Base-by-base conservation (phyloP, 2,888 invertebrate species). In the Erebia aethiops region DNA sequence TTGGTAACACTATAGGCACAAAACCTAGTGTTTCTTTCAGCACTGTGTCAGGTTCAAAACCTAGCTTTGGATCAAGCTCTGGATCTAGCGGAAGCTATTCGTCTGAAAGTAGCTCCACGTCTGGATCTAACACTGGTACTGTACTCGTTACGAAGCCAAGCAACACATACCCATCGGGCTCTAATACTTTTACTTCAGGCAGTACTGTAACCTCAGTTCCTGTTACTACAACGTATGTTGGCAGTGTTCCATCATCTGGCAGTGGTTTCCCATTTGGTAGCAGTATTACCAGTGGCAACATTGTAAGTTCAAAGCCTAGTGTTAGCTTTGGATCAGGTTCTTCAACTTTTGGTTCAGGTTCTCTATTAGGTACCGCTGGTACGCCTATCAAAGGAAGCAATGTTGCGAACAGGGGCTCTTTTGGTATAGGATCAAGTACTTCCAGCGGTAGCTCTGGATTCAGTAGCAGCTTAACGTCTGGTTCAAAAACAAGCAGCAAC, bases 1-100 rank as follows among this genome's bases (percentile, higher is more conserved):
- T 18, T 26, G 56, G 13, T 11, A 67, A 67, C n/a, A 67, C 41
- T n/a, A 13, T 57, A n/a, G 58, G 7, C 35, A 14, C 49, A 26
- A 58, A 58, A 54, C 64, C 64, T 54, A 41, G n/a, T 54, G 52
- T 64, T 64, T 64, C 64, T 52, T 64, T 64, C 13, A 35, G 52
- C 16, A 52, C 64, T 54, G 46, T 54, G 5, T 35, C 52, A 35
- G 64, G 16, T 21, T 51, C 54, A 26, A 64, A 64, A 13, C 64
- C 52, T 35, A 41, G 26, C 7, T 16, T 35, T 18, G 62, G 54
- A 16, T 69, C 43, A 52, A 56, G 18, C 35, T 61, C 61, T 52
- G 52, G 61, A 13, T 18, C 60, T 18, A 69, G 43, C 56, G 54
- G 46, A 52, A 54, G 52, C 14, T 64, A 41, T 54, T 35, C 52